Evolutionary conservation across 1,140 invertebrate species (phyloP), one percentile per base, ranked within the genome.

Genomic region (Portunus trituberculatus): DNA sequence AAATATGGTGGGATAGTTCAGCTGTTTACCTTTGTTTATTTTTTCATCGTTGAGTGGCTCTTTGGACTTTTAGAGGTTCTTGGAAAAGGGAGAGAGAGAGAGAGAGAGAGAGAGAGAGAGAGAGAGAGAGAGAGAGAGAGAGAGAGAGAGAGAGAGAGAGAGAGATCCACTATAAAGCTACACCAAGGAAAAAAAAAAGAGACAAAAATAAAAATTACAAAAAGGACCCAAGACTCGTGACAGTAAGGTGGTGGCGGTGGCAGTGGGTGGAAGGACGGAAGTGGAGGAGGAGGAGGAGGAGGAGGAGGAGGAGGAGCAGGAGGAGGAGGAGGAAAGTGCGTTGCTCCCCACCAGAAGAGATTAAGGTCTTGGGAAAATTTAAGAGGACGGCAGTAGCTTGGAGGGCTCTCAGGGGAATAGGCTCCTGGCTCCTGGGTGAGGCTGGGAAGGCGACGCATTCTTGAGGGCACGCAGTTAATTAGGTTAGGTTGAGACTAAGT

Each of bases 341-440:
- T 76, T 76, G 20, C 67, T n/a, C 67, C 67, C 67, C 67, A 76
- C 20, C 25, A 76, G 67, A 76, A 76, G 67, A 76, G 67, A 76
- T 76, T 76, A 76, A 76, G 67, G 67, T 76, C 67, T 76, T 76
- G 67, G n/a, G 67, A 76, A 76, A 76, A 76, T 76, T 76, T 76
- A 76, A 76, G 67, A 76, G 67, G 67, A 25, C 67, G 67, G 67
- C 67, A 76, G 67, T 76, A 76, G 67, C 67, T 76, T 76, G 20
- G 67, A 76, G 67, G 67, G n/a, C 25, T 20, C 67, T 76, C 67
- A 7, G 16, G 67, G 67, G 67, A 76, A 76, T n/a, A n/a, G 67
- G 67, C 67, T 76, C 25, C 20, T 76, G n/a, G 67, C 67, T 76
- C 25, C 20, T 76, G n/a, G 67, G 67, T 7, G 4, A n/a, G 4